Conservation (phyloP, 2,888 invertebrate species). For the Ormyrus pomaceus region DNA sequence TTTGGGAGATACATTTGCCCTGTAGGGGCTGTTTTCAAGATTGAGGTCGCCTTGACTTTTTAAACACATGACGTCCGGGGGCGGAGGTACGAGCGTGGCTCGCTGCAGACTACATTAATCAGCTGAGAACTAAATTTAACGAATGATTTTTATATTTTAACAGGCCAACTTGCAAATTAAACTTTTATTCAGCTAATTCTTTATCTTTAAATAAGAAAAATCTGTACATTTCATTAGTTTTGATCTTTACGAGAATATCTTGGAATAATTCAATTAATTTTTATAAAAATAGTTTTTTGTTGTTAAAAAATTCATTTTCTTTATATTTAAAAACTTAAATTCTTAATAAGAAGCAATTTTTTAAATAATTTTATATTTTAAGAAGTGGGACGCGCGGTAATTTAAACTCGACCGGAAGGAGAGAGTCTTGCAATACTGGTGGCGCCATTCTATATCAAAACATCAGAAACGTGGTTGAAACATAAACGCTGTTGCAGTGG, state of each 20-base stretch:
- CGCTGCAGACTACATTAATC: slow-evolving; percentile 17
- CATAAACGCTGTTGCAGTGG: neutral
- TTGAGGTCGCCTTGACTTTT: slow-evolving; percentile 36
- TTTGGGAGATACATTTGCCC: too few relatives aligned
- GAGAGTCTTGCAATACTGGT: slow-evolving; percentile 20
- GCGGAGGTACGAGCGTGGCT: slow-evolving; percentile 38
- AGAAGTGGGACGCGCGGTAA: slow-evolving; percentile 3
- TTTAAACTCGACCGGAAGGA: slow-evolving; percentile 59
- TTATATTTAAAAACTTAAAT: neutral
- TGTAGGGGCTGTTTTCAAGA: neutral
- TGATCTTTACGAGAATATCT: too few relatives aligned
- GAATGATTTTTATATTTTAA: too few relatives aligned
- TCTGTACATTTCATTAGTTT: too few relatives aligned
- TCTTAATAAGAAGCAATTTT: too few relatives aligned
- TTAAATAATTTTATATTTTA: neutral
- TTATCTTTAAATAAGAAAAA: too few relatives aligned
- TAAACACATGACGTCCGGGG: slow-evolving; percentile 57
- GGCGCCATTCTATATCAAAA: slow-evolving; percentile 52
- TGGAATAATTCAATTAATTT: too few relatives aligned
- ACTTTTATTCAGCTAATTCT: too few relatives aligned
- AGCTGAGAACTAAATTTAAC: neutral
- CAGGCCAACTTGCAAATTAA: too few relatives aligned
- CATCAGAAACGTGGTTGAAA: slow-evolving; percentile 58
- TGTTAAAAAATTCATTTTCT: neutral
- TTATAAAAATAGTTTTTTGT: too few relatives aligned